A percentile compares a stretch with the other conserved stretches of the same genome.
phyloP scores from a whole-genome alignment of 2,888 invertebrate species.

The Cheilosia grossa region DNA sequence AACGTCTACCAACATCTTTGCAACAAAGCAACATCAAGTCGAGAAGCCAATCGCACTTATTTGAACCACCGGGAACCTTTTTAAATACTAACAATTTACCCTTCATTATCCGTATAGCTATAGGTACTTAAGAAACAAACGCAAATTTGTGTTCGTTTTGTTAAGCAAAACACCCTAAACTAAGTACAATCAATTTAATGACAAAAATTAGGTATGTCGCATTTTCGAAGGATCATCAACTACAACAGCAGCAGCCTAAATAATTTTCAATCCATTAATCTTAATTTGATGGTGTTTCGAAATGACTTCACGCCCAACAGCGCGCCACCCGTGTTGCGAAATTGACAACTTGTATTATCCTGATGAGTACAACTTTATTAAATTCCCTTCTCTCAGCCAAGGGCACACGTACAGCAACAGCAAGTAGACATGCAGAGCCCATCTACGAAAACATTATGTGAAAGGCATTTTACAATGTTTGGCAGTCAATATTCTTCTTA shows the following conservation, averaged over 20 bases:
- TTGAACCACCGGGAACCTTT: no score
- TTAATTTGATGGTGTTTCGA: slow-evolving; percentile 56
- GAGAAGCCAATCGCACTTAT: no score
- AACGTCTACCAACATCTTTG: no score
- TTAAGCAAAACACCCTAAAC: not conserved
- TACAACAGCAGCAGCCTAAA: slow-evolving; percentile 48
- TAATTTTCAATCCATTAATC: slow-evolving; percentile 64
- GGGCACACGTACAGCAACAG: slow-evolving; percentile 43
- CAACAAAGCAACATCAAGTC: no score
- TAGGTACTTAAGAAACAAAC: no score
- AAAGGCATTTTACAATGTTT: slow-evolving; percentile 45
- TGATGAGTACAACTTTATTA: slow-evolving; percentile 68
- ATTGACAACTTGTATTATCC: slow-evolving; percentile 62
- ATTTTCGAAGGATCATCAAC: slow-evolving; percentile 23
- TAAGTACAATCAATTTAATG: slow-evolving; percentile 45
- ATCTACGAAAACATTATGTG: slow-evolving; percentile 1
- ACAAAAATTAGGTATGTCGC: slow-evolving; percentile 39
- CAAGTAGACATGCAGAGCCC: slow-evolving; percentile 16
- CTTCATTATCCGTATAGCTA: no score
- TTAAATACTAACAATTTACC: no score
- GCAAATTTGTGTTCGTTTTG: no score
- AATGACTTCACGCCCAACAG: slow-evolving; percentile 39
- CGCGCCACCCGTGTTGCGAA: slow-evolving; percentile 10
- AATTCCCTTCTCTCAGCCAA: slow-evolving; percentile 43
- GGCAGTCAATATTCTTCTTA: slow-evolving; percentile 54